Conservation (phyloP, 2,113 vertebrate genomes). For the Gyps fulvus region DNA sequence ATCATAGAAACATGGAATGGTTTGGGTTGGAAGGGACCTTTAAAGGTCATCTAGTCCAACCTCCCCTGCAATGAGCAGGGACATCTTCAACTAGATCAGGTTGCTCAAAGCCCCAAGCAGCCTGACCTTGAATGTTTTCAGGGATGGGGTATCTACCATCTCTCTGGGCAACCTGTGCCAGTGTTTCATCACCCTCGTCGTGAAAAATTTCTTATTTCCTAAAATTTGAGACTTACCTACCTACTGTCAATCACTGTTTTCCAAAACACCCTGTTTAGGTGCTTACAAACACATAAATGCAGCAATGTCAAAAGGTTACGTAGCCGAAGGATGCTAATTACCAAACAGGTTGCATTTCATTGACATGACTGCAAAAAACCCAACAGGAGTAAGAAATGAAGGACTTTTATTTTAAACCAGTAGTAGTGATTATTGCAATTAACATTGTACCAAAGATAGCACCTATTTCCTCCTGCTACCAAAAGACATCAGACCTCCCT, state of each 20-base stretch:
- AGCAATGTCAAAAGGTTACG: background rate
- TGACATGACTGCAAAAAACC: background rate
- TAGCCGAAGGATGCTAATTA: background rate
- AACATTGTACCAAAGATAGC: constrained; percentile 23
- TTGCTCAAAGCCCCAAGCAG: background rate
- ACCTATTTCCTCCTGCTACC: constrained; percentile 26
- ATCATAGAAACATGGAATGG: background rate
- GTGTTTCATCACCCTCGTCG: background rate
- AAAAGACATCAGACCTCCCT: constrained; percentile 21
- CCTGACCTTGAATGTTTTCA: background rate
- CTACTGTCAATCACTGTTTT: background rate
- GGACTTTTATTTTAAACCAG: constrained; percentile 29
- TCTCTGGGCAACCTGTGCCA: background rate
- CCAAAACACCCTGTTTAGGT: background rate
- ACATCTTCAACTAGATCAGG: background rate
- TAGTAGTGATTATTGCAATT: constrained; percentile 34
- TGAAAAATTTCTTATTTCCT: background rate
- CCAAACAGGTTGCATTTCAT: background rate
- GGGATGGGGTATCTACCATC: background rate
- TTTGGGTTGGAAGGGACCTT: background rate
- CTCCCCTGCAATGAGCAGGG: background rate
- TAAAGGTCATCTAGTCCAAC: background rate
- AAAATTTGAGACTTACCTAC: background rate
- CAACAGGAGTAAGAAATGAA: constrained; percentile 3
- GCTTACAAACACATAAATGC: background rate